phyloP scores from a whole-genome alignment of 1,140 invertebrate species.

The Octopus bimaculoides region DNA sequence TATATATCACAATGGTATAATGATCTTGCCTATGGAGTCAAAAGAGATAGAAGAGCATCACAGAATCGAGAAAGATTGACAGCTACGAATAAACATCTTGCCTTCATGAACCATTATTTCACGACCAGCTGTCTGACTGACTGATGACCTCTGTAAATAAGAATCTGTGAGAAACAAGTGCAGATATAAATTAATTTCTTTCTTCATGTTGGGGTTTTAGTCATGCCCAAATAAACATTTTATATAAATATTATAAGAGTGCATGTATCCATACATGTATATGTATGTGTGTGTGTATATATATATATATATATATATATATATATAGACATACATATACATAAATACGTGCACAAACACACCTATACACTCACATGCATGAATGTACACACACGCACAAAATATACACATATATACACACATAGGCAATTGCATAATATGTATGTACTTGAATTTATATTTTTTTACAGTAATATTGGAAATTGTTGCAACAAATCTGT shows the following conservation, averaged over 20 bases:
- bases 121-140: not conserved
- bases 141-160: slow-evolving; percentile 4
- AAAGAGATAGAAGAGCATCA: not conserved
- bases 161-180: slow-evolving; percentile 8
- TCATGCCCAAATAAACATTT: too few species aligned
- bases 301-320: not conserved
- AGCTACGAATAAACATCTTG: slow-evolving; percentile 10
- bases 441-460: too few species aligned
- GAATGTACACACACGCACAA: not conserved
- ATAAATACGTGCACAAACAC: not conserved
- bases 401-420: not conserved
- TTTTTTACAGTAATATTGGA: too few species aligned
- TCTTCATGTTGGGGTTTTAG: too few species aligned
- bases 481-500: too few species aligned
- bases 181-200: not conserved
- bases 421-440: not conserved
- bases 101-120: not conserved
- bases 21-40: not conserved
- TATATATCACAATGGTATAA: not conserved
- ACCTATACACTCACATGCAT: not conserved
- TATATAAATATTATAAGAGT: too few species aligned
- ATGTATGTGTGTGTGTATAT: not conserved
- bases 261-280: not conserved
- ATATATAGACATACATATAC: not conserved
- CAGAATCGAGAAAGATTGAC: not conserved